Conservation (phyloP, 2,113 vertebrate species). For the Channa maculata region DNA sequence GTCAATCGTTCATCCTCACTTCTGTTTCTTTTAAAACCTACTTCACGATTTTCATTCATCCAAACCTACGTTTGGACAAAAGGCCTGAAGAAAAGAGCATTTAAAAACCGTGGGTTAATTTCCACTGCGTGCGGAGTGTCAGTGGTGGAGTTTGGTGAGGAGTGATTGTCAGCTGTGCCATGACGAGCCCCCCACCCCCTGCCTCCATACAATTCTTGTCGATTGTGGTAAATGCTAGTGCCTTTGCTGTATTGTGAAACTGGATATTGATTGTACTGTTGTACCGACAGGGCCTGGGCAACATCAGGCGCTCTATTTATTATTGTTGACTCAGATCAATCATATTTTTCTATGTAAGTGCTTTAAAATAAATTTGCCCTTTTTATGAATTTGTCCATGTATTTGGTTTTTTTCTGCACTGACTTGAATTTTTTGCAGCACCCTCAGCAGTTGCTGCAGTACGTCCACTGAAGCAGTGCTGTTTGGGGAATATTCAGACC, state of each 20-base stretch:
- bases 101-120: too few species aligned
- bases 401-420: neutral
- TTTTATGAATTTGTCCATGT: conserved; percentile 60
- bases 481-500: too few species aligned
- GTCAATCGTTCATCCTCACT: too few species aligned
- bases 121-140: too few species aligned
- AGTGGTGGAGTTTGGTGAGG: conserved; percentile 4
- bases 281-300: conserved; percentile 76
- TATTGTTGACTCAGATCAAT: conserved; percentile 85
- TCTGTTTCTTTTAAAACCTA: too few species aligned
- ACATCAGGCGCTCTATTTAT: conserved; percentile 83
- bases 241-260: conserved; percentile 85
- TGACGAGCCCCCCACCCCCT: conserved; percentile 30
- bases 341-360: conserved; percentile 89
- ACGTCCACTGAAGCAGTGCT: too few species aligned
- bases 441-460: too few species aligned
- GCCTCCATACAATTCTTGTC: conserved; percentile 71
- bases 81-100: too few species aligned
- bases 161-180: neutral
- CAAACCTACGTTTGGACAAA: neutral
- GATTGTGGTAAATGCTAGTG: conserved; percentile 84
- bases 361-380: conserved; percentile 86
- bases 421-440: too few species aligned
- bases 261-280: conserved; percentile 86
- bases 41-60: too few species aligned